Percentiles rank a stretch among this genome's conserved stretches.
Evolutionary conservation across 2,797 vertebrate species (phyloP).

Genomic region (Crypturellus tataupa): DNA sequence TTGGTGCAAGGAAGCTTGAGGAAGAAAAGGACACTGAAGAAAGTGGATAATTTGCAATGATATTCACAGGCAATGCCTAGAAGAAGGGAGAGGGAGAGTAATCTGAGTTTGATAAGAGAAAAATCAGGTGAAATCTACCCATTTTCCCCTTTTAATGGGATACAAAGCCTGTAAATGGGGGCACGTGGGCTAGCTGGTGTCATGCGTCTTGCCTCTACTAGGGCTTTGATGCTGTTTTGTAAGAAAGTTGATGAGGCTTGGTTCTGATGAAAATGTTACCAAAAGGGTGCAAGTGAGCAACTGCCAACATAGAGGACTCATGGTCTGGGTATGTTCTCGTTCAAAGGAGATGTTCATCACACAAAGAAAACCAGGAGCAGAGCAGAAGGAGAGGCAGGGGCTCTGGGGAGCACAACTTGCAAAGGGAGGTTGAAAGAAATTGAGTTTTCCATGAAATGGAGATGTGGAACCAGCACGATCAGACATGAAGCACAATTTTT

Average conservation of each 20-base stretch:
- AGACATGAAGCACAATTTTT: not conserved
- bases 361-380: not conserved
- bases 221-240: not conserved
- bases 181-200: no score
- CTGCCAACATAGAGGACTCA: not conserved
- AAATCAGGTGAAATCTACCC: not conserved
- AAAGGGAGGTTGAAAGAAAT: not conserved
- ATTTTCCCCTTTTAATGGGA: not conserved
- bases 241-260: not conserved
- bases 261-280: not conserved
- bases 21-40: not conserved
- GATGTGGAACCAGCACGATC: not conserved
- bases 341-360: not conserved
- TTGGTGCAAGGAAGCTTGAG: not conserved
- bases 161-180: rapidly evolving
- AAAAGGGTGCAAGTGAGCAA: not conserved
- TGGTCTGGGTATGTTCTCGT: rapidly evolving
- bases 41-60: not conserved
- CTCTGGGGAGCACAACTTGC: not conserved
- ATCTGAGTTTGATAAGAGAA: not conserved
- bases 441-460: not conserved
- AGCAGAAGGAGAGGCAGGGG: not conserved
- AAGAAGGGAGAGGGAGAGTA: not conserved
- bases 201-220: rapidly evolving
- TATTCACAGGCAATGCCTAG: not conserved